These are phyloP conservation scores for Eulemur rubriventer DNA, from an alignment of 2,797 vertebrate species.

Conservation along the genomic window DNA sequence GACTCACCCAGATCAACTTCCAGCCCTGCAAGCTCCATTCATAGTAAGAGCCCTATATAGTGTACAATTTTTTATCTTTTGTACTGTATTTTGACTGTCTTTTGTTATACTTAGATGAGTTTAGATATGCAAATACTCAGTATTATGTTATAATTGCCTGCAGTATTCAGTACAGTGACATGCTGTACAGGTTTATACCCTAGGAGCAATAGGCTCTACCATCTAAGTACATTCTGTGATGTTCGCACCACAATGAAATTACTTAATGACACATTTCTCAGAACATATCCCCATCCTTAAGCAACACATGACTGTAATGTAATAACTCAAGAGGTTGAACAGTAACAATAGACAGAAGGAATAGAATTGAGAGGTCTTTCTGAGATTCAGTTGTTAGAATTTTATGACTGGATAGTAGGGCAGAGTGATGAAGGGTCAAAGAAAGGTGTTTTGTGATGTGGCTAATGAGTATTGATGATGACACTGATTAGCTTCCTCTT, in stretches of 20 bases:
- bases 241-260: neutral
- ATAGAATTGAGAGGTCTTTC: neutral
- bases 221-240: neutral
- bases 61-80: neutral
- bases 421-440: neutral
- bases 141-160: neutral
- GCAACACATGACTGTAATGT: neutral
- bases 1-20: neutral
- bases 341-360: neutral
- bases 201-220: neutral
- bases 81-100: neutral
- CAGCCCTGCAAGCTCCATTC: neutral
- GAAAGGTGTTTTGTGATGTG: neutral
- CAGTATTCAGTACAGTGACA: neutral
- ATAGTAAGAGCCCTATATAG: neutral
- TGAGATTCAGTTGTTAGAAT: neutral
- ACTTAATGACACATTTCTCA: neutral
- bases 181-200: neutral
- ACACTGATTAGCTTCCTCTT: neutral
- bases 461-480: neutral
- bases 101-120: neutral
- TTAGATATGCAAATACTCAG: neutral
- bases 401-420: neutral
- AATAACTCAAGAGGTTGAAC: neutral
- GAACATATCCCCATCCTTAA: neutral